Percentiles rank a stretch among this genome's conserved stretches.
Conservation (phyloP, 2,888 invertebrate species). For the Agonum fuliginosum region DNA sequence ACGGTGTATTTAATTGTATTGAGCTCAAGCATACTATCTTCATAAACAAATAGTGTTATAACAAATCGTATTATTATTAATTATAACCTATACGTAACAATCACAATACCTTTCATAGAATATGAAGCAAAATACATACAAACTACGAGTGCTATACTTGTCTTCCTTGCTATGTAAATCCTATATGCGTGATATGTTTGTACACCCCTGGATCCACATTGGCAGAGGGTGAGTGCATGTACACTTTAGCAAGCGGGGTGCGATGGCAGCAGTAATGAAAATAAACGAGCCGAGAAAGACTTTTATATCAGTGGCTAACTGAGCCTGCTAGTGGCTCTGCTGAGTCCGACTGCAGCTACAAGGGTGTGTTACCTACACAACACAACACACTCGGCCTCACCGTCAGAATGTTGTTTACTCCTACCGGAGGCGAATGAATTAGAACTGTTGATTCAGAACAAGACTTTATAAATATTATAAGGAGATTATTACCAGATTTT, state of each 20-base stretch:
- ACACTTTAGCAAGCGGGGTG: background rate
- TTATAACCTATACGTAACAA: too few species aligned
- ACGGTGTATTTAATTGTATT: too few species aligned
- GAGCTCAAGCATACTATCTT: too few species aligned
- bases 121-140: too few species aligned
- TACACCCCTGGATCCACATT: background rate
- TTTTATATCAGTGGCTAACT: slow-evolving; percentile 63
- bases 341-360: too few species aligned
- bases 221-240: slow-evolving; percentile 62
- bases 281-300: slow-evolving; percentile 67
- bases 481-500: too few species aligned
- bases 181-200: background rate
- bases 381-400: background rate
- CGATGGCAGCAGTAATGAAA: slow-evolving; percentile 65
- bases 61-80: too few species aligned
- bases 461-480: too few species aligned
- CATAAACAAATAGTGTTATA: too few species aligned
- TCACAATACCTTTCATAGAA: too few species aligned
- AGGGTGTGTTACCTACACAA: slow-evolving; percentile 42
- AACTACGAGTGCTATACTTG: too few species aligned
- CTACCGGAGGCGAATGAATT: background rate
- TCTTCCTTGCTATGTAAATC: background rate
- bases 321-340: slow-evolving; percentile 22
- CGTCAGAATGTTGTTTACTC: background rate
- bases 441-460: slow-evolving; percentile 13